Evolutionary conservation across 2,113 vertebrate species (phyloP).

Genomic region (Esox niger): DNA sequence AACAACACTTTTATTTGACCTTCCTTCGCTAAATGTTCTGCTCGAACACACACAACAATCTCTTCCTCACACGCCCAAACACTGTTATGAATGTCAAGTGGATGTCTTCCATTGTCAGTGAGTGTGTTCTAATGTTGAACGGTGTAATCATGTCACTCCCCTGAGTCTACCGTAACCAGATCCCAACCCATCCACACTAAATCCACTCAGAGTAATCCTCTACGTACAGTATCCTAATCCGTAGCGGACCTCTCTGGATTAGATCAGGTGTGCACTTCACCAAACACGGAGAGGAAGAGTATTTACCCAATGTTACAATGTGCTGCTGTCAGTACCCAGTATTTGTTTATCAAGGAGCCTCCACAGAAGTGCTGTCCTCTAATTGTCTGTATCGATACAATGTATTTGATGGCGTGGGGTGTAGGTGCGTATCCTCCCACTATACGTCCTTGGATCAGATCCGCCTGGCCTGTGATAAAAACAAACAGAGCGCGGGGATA

Average conservation of each 20-base stretch:
- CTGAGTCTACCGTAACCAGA: neutral
- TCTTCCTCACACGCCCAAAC: neutral
- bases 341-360: conserved; percentile 79
- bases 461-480: conserved; percentile 53
- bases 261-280: neutral
- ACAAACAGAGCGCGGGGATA: neutral
- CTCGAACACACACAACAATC: neutral
- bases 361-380: conserved; percentile 76
- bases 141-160: neutral
- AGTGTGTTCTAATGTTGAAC: neutral
- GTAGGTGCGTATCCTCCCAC: conserved; percentile 72
- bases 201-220: no score
- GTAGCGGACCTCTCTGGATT: neutral
- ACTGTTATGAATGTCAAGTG: conserved; percentile 11
- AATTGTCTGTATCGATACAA: conserved; percentile 75
- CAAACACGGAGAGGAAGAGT: neutral
- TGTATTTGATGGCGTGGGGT: conserved; percentile 75
- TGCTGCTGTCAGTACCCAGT: conserved; percentile 86
- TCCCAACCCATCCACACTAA: neutral
- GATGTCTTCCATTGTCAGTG: neutral
- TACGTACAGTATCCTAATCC: neutral
- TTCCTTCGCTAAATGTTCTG: no score
- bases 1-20: no score
- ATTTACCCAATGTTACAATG: conserved; percentile 82
- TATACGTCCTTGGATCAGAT: conserved; percentile 54